Evolutionary conservation across 2,888 invertebrate genomes (phyloP), one percentile per base, ranked within the genome.

Genomic region (Venusia cambrica): DNA sequence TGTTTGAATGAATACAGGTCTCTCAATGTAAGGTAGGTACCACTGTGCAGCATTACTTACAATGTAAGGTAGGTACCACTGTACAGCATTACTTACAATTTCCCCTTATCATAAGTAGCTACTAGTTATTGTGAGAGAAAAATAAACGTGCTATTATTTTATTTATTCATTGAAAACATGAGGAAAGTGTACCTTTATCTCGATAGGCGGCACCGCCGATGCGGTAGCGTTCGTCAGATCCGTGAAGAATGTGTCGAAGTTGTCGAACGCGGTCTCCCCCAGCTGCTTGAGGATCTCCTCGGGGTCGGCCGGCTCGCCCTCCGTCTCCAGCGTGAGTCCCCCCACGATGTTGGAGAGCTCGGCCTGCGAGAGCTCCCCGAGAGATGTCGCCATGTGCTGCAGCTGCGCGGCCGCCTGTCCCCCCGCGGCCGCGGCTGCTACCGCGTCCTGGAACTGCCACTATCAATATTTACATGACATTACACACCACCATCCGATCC

Each of bases 241-340:
- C 40, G 93, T 92, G 57, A 94, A 90, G 64, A 94, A 91, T 52
- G 92, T 93, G 64, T 97, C 96, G 54, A 97, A 91, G 73, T 90
- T 89, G 49, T 96, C 96, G 63, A 96, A 96, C 39, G 94, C 92
- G 31, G 94, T 92, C 59, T 96, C 96, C 15, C 93, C 93, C 20
- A 95, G 84, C 70, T 94, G 94, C 56, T 94, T 94, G 61, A 95
- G 91, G 42, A 95, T 91, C 56, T 95, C 94, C 50, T 94, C 94
- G 27, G 92, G 92, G 64, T 94, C 93, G 29, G 73, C 73, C 0
- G 78, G 73, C 28, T 80, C 81, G 1, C 75, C 70, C 16, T 73
- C 75, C 50, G 80, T 77, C 1, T 88, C 88, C 4, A 88, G 70
- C 13, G 91, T 90, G 21, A 92, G 76, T 0, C 89, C 89, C 2